Percentiles rank a stretch among this genome's conserved stretches.
These are phyloP conservation scores for zebrafish (Danio rerio) DNA, from an alignment of 2,113 vertebrate species.

Conservation along the genomic window GRCz12tu NC_133193.1:23342501-23343000, in stretches of 20 bases:
- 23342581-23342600: constrained; percentile 16
- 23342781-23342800: too few species aligned
- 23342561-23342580: not conserved
- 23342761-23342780: too few species aligned
- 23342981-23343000: not conserved
- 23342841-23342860: too few species aligned
- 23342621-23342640: not conserved
- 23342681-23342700: too few species aligned
- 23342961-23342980: not conserved
- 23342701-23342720: too few species aligned
- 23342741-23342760: too few species aligned
- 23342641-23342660: too few species aligned
- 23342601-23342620: not conserved
- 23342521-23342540: constrained; percentile 32
- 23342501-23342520: not conserved
- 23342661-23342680: too few species aligned
- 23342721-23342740: too few species aligned
- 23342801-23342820: too few species aligned
- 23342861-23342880: too few species aligned
- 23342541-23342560: not conserved
- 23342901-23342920: not conserved
- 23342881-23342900: not conserved
- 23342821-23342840: too few species aligned
- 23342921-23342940: not conserved
- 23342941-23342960: not conserved